phyloP scores from a whole-genome alignment of 2,888 invertebrate genomes.

The Lasioglossum zephyrum region DNA sequence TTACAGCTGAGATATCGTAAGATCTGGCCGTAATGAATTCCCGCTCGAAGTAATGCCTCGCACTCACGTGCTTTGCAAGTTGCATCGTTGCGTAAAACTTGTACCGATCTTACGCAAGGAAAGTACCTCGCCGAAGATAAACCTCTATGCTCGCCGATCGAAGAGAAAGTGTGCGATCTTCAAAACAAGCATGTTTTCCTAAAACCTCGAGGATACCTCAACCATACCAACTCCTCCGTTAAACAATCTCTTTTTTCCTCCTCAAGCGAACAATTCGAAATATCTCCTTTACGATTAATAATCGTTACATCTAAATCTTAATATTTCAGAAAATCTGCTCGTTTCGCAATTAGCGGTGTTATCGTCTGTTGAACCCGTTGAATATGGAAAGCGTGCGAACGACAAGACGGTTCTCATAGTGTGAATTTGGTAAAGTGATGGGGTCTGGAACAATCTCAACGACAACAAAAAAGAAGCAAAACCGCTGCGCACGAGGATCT shows the following conservation, averaged over 20 bases:
- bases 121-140: conserved; percentile 53
- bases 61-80: conserved; percentile 42
- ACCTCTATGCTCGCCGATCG: conserved; percentile 35
- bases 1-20: conserved; percentile 39
- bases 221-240: not conserved
- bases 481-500: conserved; percentile 12
- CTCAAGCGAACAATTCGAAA: not conserved
- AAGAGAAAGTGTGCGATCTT: conserved; percentile 54
- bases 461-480: not conserved
- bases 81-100: conserved; percentile 46
- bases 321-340: not conserved
- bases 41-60: conserved; percentile 37
- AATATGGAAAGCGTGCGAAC: conserved; percentile 42
- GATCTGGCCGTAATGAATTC: conserved; percentile 33
- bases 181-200: conserved; percentile 46
- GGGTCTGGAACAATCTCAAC: conserved; percentile 5
- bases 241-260: not conserved
- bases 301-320: not conserved
- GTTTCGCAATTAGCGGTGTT: not conserved
- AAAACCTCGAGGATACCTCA: not conserved
- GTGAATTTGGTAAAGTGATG: conserved; percentile 27
- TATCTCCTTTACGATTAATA: not conserved
- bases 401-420: conserved; percentile 13
- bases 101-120: conserved; percentile 54
- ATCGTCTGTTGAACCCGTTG: conserved; percentile 7